Conservation (phyloP, 1,140 invertebrate species). For the Orius laevigatus region DNA sequence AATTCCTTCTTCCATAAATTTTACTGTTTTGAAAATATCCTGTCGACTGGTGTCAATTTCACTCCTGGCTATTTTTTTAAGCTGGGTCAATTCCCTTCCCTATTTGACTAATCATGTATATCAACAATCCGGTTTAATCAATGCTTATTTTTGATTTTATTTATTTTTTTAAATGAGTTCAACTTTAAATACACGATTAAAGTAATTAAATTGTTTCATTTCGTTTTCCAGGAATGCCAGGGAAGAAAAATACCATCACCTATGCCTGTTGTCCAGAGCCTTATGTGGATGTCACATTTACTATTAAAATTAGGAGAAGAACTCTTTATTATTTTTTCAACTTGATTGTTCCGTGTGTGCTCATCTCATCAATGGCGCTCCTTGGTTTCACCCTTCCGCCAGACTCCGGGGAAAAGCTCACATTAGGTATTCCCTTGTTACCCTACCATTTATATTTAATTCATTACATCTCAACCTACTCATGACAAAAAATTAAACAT, state of each 20-base stretch:
- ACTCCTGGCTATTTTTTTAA: too few relatives aligned
- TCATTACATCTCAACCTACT: background rate
- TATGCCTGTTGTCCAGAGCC: constrained; percentile 79
- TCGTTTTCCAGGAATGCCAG: constrained; percentile 54
- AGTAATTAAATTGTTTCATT: background rate
- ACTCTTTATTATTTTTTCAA: constrained; percentile 99
- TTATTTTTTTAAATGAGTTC: too few relatives aligned
- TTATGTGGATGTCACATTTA: constrained; percentile 95
- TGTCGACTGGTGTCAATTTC: too few relatives aligned
- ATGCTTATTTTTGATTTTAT: background rate
- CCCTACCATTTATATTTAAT: background rate
- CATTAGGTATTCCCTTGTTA: constrained; percentile 54
- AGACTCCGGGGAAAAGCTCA: constrained; percentile 96
- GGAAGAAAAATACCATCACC: constrained; percentile 64
- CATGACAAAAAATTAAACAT: background rate
- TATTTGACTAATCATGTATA: too few relatives aligned
- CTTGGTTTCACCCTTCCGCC: constrained; percentile 94
- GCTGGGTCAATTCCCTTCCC: too few relatives aligned
- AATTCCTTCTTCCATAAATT: too few relatives aligned
- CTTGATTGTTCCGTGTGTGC: constrained; percentile 94
- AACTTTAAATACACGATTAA: too few relatives aligned
- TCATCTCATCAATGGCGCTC: constrained; percentile 95
- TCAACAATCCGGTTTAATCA: too few relatives aligned
- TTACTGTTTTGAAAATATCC: too few relatives aligned
- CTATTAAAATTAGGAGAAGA: constrained; percentile 86